These are phyloP conservation scores for Drosophila sproati DNA, from an alignment of 1,140 invertebrate genomes.

Conservation along the genomic window DNA sequence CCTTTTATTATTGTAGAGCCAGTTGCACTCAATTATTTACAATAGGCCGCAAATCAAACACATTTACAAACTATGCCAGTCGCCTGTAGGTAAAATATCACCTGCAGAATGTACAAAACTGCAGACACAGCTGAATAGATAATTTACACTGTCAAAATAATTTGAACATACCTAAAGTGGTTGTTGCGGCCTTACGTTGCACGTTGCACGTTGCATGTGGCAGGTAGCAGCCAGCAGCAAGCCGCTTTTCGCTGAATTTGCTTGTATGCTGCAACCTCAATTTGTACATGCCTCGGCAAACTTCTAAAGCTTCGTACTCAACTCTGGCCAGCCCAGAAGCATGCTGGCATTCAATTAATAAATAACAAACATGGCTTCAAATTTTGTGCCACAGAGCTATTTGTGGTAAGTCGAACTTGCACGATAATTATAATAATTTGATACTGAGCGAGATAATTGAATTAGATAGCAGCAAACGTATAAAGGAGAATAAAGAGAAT, in stretches of 20 bases:
- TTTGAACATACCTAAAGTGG: constrained; percentile 33
- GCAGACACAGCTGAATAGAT: too few species aligned
- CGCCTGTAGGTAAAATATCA: constrained; percentile 9
- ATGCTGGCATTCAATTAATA: constrained; percentile 43
- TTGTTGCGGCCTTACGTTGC: constrained; percentile 25
- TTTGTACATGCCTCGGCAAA: constrained; percentile 35
- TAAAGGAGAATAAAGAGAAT: too few species aligned
- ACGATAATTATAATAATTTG: too few species aligned
- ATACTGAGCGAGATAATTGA: too few species aligned
- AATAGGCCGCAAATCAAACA: constrained; percentile 42
- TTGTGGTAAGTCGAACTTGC: not conserved
- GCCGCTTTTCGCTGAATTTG: not conserved
- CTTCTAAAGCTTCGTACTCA: not conserved
- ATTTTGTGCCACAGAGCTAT: not conserved
- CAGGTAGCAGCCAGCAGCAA: too few species aligned
- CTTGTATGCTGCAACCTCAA: constrained; percentile 30
- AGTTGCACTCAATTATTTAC: constrained; percentile 46
- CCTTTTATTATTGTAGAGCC: constrained; percentile 5
- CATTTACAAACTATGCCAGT: constrained; percentile 43
- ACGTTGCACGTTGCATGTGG: constrained; percentile 1
- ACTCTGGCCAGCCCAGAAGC: constrained; percentile 7
- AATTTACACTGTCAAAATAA: constrained; percentile 26
- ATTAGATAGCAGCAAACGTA: too few species aligned
- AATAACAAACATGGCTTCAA: constrained; percentile 13
- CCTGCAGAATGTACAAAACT: too few species aligned